Conservation (phyloP, 30 jellyfish, hydroid and myxozoan genomes). For the Hydractinia symbiolongicarpus region DNA sequence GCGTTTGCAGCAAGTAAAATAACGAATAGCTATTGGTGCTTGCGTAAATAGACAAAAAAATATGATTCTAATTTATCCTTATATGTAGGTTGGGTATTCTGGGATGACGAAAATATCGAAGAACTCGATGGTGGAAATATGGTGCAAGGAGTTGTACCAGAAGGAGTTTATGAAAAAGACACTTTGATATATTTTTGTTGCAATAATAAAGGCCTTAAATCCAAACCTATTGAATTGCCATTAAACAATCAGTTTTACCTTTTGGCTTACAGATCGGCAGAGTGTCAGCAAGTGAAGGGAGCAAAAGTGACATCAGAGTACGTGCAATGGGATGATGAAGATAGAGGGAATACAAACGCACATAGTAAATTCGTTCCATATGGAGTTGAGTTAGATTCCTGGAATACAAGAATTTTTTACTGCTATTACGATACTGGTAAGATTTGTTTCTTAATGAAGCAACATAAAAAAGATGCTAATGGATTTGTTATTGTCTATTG, state of each 20-base stretch:
- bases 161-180: slow-evolving; percentile 82
- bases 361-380: slow-evolving; percentile 65
- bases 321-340: slow-evolving; percentile 93
- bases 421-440: slow-evolving; percentile 73
- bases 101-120: slow-evolving; percentile 94
- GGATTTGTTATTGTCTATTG: too few species aligned
- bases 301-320: slow-evolving; percentile 48
- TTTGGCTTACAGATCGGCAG: slow-evolving; percentile 67
- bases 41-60: too few species aligned
- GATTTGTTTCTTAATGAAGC: not conserved
- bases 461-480: too few species aligned
- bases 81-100: slow-evolving; percentile 70
- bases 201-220: slow-evolving; percentile 63
- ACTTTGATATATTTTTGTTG: slow-evolving; percentile 85
- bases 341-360: slow-evolving; percentile 61
- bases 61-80: too few species aligned
- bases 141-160: slow-evolving; percentile 56
- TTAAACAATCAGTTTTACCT: slow-evolving; percentile 52
- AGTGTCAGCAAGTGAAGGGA: slow-evolving; percentile 68
- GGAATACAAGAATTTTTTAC: slow-evolving; percentile 66
- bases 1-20: too few species aligned
- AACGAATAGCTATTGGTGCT: too few species aligned
- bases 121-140: slow-evolving; percentile 53
- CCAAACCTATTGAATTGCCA: slow-evolving; percentile 64
- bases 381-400: slow-evolving; percentile 47